Conservation (phyloP, 2,797 vertebrate genomes). For the Aulostomus chinensis region DNA sequence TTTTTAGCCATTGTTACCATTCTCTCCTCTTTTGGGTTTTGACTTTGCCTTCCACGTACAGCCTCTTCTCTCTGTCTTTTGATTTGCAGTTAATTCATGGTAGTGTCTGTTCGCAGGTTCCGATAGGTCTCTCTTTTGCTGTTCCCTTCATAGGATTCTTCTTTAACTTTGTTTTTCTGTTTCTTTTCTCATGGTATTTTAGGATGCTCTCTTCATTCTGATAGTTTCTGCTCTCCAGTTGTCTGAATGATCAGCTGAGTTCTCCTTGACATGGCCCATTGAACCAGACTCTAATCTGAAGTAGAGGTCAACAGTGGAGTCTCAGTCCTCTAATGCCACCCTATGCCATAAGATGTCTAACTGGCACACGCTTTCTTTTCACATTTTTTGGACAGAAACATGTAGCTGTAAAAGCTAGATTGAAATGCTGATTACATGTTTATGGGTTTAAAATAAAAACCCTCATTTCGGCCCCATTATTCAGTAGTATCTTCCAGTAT, state of each 20-base stretch:
- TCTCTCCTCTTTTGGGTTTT: slow-evolving; percentile 47
- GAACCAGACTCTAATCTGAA: slow-evolving; percentile 31
- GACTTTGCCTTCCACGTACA: slow-evolving; percentile 60
- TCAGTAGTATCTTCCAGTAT: no score
- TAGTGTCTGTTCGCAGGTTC: not conserved
- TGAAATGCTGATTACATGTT: no score
- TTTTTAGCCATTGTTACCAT: slow-evolving; percentile 70
- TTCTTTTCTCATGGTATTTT: slow-evolving; percentile 12
- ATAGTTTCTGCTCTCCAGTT: slow-evolving; percentile 21
- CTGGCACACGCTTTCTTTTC: no score
- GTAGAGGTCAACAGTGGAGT: slow-evolving; percentile 26
- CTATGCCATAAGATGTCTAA: slow-evolving; percentile 1
- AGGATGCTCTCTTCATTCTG: slow-evolving; percentile 20
- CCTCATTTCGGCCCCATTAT: no score
- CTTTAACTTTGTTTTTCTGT: not conserved
- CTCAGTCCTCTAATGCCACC: slow-evolving; percentile 17
- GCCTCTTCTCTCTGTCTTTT: slow-evolving; percentile 30
- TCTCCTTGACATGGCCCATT: slow-evolving; percentile 29
- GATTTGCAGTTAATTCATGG: slow-evolving; percentile 28
- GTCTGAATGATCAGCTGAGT: slow-evolving; percentile 37
- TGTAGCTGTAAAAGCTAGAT: no score
- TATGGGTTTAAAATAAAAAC: no score
- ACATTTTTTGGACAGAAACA: no score
- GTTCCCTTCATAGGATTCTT: slow-evolving; percentile 5
- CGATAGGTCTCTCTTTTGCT: slow-evolving; percentile 7